Percentiles rank a stretch among this genome's conserved stretches.
These are phyloP conservation scores for Phataginus tetradactyla DNA, from an alignment of 2,797 vertebrate genomes.

Conservation along the genomic window DNA sequence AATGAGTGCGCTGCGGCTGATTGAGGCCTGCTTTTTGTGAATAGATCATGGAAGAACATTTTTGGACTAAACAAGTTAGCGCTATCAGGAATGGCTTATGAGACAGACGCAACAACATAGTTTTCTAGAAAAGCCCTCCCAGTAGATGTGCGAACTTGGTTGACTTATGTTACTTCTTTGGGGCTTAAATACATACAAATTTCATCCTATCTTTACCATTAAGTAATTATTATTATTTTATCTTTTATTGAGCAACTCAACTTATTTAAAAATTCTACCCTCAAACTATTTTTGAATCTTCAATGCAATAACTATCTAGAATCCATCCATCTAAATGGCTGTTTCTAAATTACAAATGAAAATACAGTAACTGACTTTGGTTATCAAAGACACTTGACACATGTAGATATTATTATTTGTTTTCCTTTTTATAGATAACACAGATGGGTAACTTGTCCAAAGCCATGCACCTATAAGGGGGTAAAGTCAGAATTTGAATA, in stretches of 20 bases:
- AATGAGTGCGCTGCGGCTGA: background rate
- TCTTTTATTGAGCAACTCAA: background rate
- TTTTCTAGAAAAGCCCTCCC: background rate
- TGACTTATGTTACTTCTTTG: background rate
- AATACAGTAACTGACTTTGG: background rate
- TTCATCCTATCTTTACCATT: background rate
- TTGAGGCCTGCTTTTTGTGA: background rate
- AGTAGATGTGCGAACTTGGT: background rate
- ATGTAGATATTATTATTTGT: background rate
- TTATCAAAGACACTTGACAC: background rate
- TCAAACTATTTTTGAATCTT: background rate
- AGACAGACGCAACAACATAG: background rate
- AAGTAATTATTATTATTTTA: background rate
- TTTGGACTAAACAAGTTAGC: background rate
- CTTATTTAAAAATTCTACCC: background rate
- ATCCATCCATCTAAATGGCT: background rate
- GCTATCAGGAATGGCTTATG: background rate
- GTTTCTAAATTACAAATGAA: background rate
- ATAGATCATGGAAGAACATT: background rate
- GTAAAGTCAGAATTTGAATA: background rate
- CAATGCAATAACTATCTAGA: background rate
- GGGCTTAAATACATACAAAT: background rate
- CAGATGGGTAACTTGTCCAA: background rate
- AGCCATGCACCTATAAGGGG: background rate
- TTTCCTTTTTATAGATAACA: background rate